Evolutionary conservation across 2,888 invertebrate genomes (phyloP).

Genomic region (Spisula solida): DNA sequence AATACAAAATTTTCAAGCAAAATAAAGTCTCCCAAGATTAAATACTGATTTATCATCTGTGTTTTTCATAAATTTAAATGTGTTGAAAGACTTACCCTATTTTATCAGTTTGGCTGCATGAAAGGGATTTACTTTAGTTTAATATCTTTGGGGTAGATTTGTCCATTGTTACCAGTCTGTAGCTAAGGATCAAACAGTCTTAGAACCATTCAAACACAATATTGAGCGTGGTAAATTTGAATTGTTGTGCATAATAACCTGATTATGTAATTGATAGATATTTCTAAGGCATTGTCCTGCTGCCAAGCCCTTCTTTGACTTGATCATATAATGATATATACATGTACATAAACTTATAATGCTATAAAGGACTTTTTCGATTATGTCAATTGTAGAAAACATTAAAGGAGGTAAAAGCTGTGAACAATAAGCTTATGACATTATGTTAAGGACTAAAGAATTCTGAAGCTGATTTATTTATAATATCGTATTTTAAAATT

Average conservation of each 20-base stretch:
- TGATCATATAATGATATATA: neutral
- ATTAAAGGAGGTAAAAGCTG: neutral
- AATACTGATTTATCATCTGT: conserved; percentile 37
- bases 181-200: conserved; percentile 33
- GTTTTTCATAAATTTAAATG: conserved; percentile 28
- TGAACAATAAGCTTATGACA: neutral
- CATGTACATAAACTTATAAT: too few relatives aligned
- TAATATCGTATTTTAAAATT: too few relatives aligned
- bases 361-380: neutral
- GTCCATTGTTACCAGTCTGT: conserved; percentile 36
- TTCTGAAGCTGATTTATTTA: too few relatives aligned
- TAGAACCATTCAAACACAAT: conserved; percentile 24
- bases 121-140: conserved; percentile 32
- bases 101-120: conserved; percentile 32
- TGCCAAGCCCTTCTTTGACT: neutral
- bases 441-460: too few relatives aligned
- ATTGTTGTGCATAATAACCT: neutral
- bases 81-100: conserved; percentile 27
- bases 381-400: neutral
- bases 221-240: conserved; percentile 1
- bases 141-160: conserved; percentile 35
- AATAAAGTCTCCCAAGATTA: conserved; percentile 33
- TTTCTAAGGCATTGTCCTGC: conserved; percentile 10
- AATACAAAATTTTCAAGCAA: conserved; percentile 4
- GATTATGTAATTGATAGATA: neutral